A percentile compares a stretch with the other conserved stretches of the same genome.
phyloP scores from a whole-genome alignment of 2,113 vertebrate species.

The Antennarius striatus region DNA sequence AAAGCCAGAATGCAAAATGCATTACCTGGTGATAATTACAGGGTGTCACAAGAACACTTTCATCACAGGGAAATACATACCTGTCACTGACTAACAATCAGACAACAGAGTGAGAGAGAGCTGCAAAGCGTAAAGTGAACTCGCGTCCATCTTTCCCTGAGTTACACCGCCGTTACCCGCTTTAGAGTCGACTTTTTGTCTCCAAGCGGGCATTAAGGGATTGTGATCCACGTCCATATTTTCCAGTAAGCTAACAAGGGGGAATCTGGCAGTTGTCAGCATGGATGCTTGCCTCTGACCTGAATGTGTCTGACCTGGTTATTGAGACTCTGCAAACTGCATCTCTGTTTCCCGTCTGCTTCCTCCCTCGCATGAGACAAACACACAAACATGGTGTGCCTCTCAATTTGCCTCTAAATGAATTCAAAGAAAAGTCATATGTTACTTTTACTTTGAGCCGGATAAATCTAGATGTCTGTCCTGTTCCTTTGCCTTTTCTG shows the following conservation, averaged over 20 bases:
- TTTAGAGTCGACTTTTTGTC: slow-evolving; percentile 10
- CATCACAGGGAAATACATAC: neutral
- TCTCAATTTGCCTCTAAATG: neutral
- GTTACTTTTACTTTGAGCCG: neutral
- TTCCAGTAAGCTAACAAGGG: slow-evolving; percentile 18
- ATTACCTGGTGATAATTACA: too few species aligned
- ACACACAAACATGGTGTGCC: slow-evolving; percentile 3
- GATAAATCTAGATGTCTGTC: neutral
- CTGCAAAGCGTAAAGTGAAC: too few species aligned
- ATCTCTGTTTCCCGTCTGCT: slow-evolving; percentile 5
- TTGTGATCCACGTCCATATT: slow-evolving; percentile 21
- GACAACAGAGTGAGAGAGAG: too few species aligned
- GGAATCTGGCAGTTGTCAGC: slow-evolving; percentile 38
- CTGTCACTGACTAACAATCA: neutral
- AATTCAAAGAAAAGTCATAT: neutral
- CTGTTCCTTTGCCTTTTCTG: neutral
- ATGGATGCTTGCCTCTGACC: slow-evolving; percentile 58
- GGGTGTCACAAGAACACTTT: neutral
- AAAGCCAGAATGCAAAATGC: neutral
- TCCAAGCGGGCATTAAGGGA: slow-evolving; percentile 23
- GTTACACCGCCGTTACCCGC: neutral
- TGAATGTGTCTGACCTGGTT: slow-evolving; percentile 73
- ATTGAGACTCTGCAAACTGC: slow-evolving; percentile 51
- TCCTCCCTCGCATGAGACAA: slow-evolving; percentile 11
- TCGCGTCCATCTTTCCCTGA: neutral